Evolutionary conservation across 2,797 vertebrate genomes (phyloP).

Genomic region (Atherinosoma microstoma): DNA sequence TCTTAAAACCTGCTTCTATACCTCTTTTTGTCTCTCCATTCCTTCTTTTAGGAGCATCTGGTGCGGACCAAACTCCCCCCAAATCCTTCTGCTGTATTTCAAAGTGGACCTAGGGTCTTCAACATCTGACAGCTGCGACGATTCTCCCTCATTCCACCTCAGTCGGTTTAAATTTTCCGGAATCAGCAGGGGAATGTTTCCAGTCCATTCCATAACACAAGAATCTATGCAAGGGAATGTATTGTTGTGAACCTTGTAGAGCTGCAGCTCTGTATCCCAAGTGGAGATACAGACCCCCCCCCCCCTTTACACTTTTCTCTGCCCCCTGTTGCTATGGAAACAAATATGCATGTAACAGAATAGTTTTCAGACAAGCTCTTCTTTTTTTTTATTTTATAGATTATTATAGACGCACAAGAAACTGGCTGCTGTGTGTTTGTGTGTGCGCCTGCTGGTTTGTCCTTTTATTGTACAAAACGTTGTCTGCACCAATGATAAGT

Average conservation of each 20-base stretch:
- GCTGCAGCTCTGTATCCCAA: conserved; percentile 35
- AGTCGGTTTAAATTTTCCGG: conserved; percentile 27
- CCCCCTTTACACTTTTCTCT: conserved; percentile 26
- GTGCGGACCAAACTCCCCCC: conserved; percentile 89
- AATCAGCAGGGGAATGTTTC: conserved; percentile 54
- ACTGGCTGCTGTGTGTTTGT: conserved; percentile 57
- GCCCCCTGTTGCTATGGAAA: conserved; percentile 55
- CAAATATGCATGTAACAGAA: conserved; percentile 76
- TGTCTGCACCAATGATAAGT: conserved; percentile 37
- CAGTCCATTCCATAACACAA: conserved; percentile 69
- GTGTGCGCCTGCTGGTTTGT: conserved; percentile 41
- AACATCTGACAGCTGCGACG: conserved; percentile 83
- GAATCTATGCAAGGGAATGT: conserved; percentile 85
- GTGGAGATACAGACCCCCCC: conserved; percentile 14
- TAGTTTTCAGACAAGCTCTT: conserved; percentile 53
- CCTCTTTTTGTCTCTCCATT: not conserved
- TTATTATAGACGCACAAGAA: conserved; percentile 57
- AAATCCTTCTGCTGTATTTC: conserved; percentile 94
- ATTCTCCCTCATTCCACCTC: conserved; percentile 44
- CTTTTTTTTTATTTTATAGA: conserved; percentile 12
- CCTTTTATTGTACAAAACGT: conserved; percentile 41
- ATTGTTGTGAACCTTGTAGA: conserved; percentile 44
- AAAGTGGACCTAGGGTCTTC: conserved; percentile 89
- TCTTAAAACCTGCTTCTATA: conserved; percentile 1
- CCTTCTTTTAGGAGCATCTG: conserved; percentile 84